Evolutionary conservation across 2,888 invertebrate genomes (phyloP), one percentile per base, ranked within the genome.

Genomic region (Plebejus argus): DNA sequence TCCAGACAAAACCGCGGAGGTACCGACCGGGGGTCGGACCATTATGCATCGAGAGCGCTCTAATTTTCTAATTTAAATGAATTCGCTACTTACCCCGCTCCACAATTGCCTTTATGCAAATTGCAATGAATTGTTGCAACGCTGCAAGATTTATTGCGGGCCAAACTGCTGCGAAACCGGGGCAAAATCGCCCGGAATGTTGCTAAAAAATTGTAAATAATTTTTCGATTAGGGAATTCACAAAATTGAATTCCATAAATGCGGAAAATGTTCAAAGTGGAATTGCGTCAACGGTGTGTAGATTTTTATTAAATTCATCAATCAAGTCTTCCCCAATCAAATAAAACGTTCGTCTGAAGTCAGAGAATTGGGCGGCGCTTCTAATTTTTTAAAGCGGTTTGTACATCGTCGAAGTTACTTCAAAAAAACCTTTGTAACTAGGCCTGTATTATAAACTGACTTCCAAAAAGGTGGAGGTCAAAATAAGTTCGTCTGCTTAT

Each of bases 1-100:
- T 33, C 15, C 28, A 15, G 2, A 66, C 66, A 66, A 15, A 66
- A 33, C 66, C 66, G 66, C 66, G 5, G 28, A 28, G 28, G 12
- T 6, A 66, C 28, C 28, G 61, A 61, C 23, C 61, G 12, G 61
- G 61, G 61, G 61, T 61, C 61, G 28, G 28, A 66, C 66, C 66
- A 33, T 66, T 66, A 66, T 66, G 66, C 66, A 66, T 18, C 33
- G 66, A 66, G 66, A 66, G 28, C 66, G 66, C 66, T 66, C 66
- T 66, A 66, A 66, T 66, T 66, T 28, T 66, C 66, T 66, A 66
- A 66, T 66, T 66, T 66, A 66, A 66, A 66, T 66, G 66, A 66
- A 66, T 66, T 66, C 15, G 23, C 15, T 53, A 53, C 53, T 66
- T 66, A 18, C 33, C 66, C 66, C 28, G 66, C 66, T 66, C 66